Evolutionary conservation across 1,140 invertebrate species (phyloP).

Genomic region (Leptinotarsa lineolata): DNA sequence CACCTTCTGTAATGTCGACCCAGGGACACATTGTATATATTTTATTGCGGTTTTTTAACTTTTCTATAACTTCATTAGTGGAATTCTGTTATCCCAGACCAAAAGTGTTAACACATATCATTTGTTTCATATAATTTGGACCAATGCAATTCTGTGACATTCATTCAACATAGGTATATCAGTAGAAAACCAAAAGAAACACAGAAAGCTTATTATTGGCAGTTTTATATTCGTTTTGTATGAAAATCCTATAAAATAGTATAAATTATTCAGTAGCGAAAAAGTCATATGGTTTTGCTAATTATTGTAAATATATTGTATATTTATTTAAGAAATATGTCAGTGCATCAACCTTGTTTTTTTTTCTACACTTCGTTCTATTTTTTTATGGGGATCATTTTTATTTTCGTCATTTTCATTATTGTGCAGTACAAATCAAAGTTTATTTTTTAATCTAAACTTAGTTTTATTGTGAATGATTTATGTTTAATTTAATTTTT

Average conservation of each 20-base stretch:
- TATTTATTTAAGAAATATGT: constrained; percentile 50
- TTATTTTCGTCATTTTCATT: constrained; percentile 36
- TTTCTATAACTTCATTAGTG: too few relatives aligned
- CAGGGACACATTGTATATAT: too few relatives aligned
- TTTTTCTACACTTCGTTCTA: constrained; percentile 34
- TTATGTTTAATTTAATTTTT: constrained; percentile 41
- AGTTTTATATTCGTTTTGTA: constrained; percentile 48
- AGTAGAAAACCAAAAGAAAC: constrained; percentile 15
- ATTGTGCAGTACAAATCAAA: constrained; percentile 49
- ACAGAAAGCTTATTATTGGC: constrained; percentile 49
- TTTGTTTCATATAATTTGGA: constrained; percentile 17
- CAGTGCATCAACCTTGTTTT: constrained; percentile 43
- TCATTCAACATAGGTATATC: constrained; percentile 1
- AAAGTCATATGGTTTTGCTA: constrained; percentile 47
- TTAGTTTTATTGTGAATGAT: constrained; percentile 40
- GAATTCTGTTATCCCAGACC: background rate
- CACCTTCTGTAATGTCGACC: too few relatives aligned
- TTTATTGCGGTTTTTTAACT: too few relatives aligned
- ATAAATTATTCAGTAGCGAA: constrained; percentile 44
- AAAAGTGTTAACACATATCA: background rate
- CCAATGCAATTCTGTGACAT: background rate
- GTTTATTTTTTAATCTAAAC: constrained; percentile 46
- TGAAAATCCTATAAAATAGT: constrained; percentile 37
- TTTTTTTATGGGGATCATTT: constrained; percentile 43
- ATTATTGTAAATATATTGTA: constrained; percentile 49